phyloP scores from a whole-genome alignment of 2,888 invertebrate genomes.

The Noctua janthe region DNA sequence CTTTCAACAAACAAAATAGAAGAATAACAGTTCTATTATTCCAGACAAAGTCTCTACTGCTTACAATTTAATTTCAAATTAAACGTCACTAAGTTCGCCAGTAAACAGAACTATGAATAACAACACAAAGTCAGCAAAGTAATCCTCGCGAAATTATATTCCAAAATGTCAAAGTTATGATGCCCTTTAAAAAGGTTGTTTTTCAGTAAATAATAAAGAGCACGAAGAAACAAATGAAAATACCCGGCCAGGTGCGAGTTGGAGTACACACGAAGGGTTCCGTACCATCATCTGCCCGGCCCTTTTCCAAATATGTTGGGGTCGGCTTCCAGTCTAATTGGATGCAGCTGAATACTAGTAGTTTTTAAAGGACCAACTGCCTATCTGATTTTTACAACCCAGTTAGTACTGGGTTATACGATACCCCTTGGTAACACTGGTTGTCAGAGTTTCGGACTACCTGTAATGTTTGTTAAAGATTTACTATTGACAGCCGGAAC shows the following conservation, averaged over 20 bases:
- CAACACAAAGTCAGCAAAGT: constrained; percentile 22
- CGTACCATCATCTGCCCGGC: neutral
- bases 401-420: no score
- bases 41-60: neutral
- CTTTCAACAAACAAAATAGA: no score
- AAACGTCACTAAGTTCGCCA: constrained; percentile 1
- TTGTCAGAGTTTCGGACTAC: no score
- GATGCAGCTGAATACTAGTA: neutral
- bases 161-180: constrained; percentile 16
- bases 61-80: constrained; percentile 22
- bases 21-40: constrained; percentile 10
- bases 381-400: no score
- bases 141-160: constrained; percentile 26
- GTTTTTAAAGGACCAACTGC: neutral
- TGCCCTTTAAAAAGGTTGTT: constrained; percentile 10
- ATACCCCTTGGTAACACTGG: no score
- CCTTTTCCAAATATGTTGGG: neutral
- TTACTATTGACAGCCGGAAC: no score
- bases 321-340: neutral
- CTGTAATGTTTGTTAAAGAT: neutral
- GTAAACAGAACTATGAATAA: constrained; percentile 40
- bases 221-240: constrained; percentile 13
- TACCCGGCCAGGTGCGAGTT: neutral
- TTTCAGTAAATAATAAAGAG: constrained; percentile 4
- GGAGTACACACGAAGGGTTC: neutral